A percentile compares a stretch with the other conserved stretches of the same genome.
Conservation (phyloP, 2,888 invertebrate species). For the Pyralis farinalis region DNA sequence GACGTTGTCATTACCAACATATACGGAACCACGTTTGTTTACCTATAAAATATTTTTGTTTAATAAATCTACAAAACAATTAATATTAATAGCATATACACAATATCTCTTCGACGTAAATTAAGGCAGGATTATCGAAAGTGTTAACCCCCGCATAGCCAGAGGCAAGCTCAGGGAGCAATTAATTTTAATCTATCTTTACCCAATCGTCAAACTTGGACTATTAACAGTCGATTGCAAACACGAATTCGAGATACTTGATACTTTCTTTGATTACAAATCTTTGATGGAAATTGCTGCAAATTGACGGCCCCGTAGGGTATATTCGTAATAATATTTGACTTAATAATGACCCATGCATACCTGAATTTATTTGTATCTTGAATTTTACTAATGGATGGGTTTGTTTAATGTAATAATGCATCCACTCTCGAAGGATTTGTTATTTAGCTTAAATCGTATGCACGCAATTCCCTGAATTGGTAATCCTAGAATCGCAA, state of each 20-base stretch:
- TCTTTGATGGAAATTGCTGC: conserved; percentile 6
- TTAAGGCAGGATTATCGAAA: conserved; percentile 11
- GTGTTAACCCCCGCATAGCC: conserved; percentile 28
- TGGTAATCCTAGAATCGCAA: no score
- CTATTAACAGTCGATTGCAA: conserved; percentile 63
- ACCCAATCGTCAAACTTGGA: conserved; percentile 58
- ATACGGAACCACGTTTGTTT: no score
- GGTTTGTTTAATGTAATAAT: no score
- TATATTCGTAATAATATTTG: conserved; percentile 1
- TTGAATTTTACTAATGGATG: no score
- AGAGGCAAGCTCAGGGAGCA: conserved; percentile 34
- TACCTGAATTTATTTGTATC: no score
- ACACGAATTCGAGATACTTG: conserved; percentile 24
- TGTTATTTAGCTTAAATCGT: no score
- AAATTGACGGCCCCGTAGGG: conserved; percentile 3
- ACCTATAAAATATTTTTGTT: no score
- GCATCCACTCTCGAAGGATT: no score
- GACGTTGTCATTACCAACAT: no score
- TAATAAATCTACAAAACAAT: no score
- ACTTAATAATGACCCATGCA: no score
- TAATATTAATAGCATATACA: not conserved
- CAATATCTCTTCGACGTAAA: not conserved
- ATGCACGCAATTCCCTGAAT: no score
- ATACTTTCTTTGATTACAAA: conserved; percentile 17
- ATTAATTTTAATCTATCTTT: conserved; percentile 63